Base-by-base conservation (phyloP, 2,797 vertebrate species). In the Chanos chanos region DNA sequence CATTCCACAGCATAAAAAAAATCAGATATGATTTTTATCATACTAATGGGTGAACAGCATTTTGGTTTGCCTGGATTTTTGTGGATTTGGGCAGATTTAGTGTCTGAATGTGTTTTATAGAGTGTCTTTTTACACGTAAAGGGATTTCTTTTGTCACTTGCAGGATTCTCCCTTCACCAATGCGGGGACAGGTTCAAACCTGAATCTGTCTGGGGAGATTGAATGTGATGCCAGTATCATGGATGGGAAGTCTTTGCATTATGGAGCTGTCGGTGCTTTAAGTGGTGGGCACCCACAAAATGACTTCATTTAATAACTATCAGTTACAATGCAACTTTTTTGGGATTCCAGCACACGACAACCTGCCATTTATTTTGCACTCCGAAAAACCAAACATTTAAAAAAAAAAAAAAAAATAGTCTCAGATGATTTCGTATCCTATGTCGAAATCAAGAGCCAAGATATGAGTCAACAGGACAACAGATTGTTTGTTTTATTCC, bases 181-280 rank as follows among this genome's bases (percentile, higher is more conserved):
- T 71, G 96, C 97, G 36, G 97, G 96, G 75, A 92, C 94, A 87
- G 97, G 97, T 43, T 99, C 97, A 77, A 99, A 99, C 87, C 86
- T 99, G 65, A 99, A 99, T 85, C 89, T 99, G 73, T 88, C 93
- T 18, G 97, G 96, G 64, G 92, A 98, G 84, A 96, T 99, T 70
- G 97, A 99, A 81, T 99, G 96, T 79, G 97, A 99, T 76, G 97
- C 97, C 60, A 98, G 97, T 78, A 97, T 99, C 81, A 99, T 99
- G 97, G 97, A 99, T 81, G 97, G 97, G 61, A 98, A 97, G 75
- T 94, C 96, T 2, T 79, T 98, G 74, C 94, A 95, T 82, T 99
- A 93, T 74, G 97, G 96, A 79, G 94, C 97, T 30, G 96, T 99
- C 37, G 96, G 97, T 64, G 92, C 97, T 28, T 83, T 99, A 68